Percentiles rank a stretch among this genome's conserved stretches.
phyloP scores from a whole-genome alignment of 2,888 invertebrate genomes.

The Ochropacha duplaris region DNA sequence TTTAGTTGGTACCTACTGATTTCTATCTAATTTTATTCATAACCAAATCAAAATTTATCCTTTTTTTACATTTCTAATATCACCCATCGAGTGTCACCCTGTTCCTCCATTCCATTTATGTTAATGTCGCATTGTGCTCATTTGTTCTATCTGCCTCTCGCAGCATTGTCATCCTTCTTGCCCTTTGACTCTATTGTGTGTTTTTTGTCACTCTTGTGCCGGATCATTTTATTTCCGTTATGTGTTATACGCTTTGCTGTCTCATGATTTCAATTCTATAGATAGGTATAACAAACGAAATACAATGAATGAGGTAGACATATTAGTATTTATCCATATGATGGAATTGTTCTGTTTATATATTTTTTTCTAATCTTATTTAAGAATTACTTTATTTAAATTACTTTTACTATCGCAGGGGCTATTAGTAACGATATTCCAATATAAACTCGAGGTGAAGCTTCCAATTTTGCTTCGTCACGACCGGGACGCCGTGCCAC shows the following conservation, averaged over 20 bases:
- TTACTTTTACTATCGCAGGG: slow-evolving; percentile 22
- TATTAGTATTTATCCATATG: background rate
- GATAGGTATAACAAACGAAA: background rate
- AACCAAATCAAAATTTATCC: slow-evolving; percentile 36
- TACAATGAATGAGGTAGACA: slow-evolving; percentile 4
- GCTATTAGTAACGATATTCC: slow-evolving; percentile 49
- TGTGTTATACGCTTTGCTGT: slow-evolving; percentile 56
- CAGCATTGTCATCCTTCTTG: slow-evolving; percentile 69
- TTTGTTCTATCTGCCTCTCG: slow-evolving; percentile 71
- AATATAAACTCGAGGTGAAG: slow-evolving; percentile 51
- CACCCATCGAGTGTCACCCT: slow-evolving; percentile 40
- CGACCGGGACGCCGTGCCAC: slow-evolving; percentile 65
- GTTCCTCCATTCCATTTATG: slow-evolving; percentile 66
- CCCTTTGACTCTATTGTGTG: slow-evolving; percentile 81
- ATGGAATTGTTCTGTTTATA: no score
- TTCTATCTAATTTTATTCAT: slow-evolving; percentile 23
- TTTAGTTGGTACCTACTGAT: no score
- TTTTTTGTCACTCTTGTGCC: slow-evolving; percentile 71
- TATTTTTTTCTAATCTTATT: no score
- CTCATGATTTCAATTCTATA: slow-evolving; percentile 32
- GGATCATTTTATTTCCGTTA: slow-evolving; percentile 82
- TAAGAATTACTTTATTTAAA: background rate
- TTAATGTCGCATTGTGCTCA: slow-evolving; percentile 77
- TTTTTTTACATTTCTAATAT: slow-evolving; percentile 14
- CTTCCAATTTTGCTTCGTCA: slow-evolving; percentile 62